A percentile compares a stretch with the other conserved stretches of the same genome.
These are phyloP conservation scores for Ammodytes dubius DNA, from an alignment of 2,113 vertebrate species.

Conservation along the genomic window DNA sequence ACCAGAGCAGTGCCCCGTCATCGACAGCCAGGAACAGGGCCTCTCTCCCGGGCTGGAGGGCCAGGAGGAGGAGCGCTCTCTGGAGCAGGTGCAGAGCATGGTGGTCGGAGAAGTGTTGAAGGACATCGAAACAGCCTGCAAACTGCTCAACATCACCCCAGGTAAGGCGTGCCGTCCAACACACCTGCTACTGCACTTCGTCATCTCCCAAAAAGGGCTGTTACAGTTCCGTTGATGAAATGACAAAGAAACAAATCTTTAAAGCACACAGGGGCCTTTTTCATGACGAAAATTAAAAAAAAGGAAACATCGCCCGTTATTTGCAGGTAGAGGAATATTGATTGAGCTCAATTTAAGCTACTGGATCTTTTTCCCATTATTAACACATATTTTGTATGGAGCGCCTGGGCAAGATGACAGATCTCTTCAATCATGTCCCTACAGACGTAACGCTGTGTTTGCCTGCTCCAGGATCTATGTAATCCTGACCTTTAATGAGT, in stretches of 20 bases:
- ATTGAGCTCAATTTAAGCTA: constrained; percentile 40
- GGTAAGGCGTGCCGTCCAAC: constrained; percentile 79
- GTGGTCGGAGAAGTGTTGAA: constrained; percentile 97
- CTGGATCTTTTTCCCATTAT: constrained; percentile 50
- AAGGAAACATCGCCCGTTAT: constrained; percentile 12
- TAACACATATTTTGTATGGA: constrained; percentile 58
- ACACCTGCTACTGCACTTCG: constrained; percentile 20
- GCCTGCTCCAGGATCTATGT: constrained; percentile 83
- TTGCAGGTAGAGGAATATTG: constrained; percentile 32
- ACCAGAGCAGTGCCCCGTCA: constrained; percentile 95
- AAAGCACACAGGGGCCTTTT: constrained; percentile 31
- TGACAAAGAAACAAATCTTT: constrained; percentile 31
- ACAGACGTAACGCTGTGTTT: constrained; percentile 68
- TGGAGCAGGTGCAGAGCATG: constrained; percentile 98
- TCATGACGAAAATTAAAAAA: constrained; percentile 19
- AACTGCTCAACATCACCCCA: constrained; percentile 94
- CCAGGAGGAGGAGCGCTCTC: constrained; percentile 91
- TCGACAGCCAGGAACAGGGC: constrained; percentile 93
- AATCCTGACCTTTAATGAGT: constrained; percentile 81
- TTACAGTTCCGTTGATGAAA: neutral
- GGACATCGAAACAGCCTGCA: constrained; percentile 97
- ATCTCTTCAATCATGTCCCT: constrained; percentile 53
- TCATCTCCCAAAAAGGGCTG: neutral
- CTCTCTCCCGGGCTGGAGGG: constrained; percentile 86
- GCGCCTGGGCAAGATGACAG: constrained; percentile 48